Percentiles rank a stretch among this genome's conserved stretches.
Conservation (phyloP, 2,113 vertebrate genomes). For the Halcyon malimbica region DNA sequence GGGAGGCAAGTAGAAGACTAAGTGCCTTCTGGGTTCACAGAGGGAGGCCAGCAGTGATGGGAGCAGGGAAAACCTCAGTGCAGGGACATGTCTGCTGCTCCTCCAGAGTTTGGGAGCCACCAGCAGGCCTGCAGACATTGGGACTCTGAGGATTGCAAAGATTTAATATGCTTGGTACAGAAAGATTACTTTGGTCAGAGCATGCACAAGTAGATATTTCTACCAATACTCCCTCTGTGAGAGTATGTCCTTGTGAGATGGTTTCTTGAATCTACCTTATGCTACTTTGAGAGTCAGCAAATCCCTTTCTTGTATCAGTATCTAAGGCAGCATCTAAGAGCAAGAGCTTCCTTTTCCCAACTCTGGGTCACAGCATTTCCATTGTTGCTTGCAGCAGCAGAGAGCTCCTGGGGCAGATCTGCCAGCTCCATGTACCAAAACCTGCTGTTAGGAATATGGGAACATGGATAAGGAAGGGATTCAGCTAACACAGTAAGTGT, state of each 20-base stretch:
- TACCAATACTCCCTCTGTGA: rapidly evolving
- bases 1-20: not conserved
- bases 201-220: not conserved
- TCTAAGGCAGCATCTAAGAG: not conserved
- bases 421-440: not conserved
- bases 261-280: not conserved
- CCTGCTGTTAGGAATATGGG: not conserved
- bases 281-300: not conserved
- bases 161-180: not conserved
- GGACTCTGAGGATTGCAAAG: not conserved
- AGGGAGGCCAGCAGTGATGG: not conserved
- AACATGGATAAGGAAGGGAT: not conserved
- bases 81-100: not conserved
- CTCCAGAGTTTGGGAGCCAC: not conserved
- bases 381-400: not conserved
- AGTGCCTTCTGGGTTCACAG: not conserved
- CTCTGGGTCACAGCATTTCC: not conserved
- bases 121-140: not conserved
- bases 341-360: not conserved
- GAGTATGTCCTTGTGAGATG: not conserved
- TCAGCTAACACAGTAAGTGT: not conserved
- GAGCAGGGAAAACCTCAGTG: not conserved
- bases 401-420: not conserved
- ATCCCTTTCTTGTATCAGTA: not conserved
- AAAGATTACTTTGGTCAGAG: not conserved